Percentiles rank a stretch among this genome's conserved stretches.
Evolutionary conservation across 2,888 invertebrate genomes (phyloP).

Genomic region (Melanargia galathea): DNA sequence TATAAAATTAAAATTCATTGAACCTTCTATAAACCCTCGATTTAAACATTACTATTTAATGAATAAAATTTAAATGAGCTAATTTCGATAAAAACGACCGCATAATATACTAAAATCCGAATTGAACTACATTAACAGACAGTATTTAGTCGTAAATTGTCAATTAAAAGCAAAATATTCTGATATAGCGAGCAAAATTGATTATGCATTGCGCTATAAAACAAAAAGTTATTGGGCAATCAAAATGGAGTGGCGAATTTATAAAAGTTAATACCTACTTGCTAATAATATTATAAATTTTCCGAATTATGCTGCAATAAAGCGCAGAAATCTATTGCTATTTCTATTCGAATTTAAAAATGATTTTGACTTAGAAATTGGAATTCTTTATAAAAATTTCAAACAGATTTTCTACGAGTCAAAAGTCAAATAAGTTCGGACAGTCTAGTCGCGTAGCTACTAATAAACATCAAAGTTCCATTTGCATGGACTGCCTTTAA

Average conservation of each 20-base stretch:
- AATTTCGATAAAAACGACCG: conserved; percentile 10
- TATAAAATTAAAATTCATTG: background rate
- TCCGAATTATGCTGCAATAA: too few relatives aligned
- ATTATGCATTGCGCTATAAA: conserved; percentile 24
- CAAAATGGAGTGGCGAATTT: conserved; percentile 13
- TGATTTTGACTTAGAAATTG: too few relatives aligned
- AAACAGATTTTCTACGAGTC: too few relatives aligned
- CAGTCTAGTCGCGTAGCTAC: too few relatives aligned
- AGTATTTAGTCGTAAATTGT: conserved; percentile 30
- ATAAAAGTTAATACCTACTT: background rate
- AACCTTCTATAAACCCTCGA: background rate
- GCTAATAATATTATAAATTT: background rate
- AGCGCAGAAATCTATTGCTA: too few relatives aligned
- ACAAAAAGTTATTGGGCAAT: conserved; percentile 15
- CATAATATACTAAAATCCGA: conserved; percentile 19
- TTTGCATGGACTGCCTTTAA: too few relatives aligned
- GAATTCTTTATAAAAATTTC: too few relatives aligned
- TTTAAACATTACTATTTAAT: background rate
- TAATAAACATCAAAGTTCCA: too few relatives aligned
- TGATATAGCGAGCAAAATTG: conserved; percentile 22
- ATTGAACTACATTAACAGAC: conserved; percentile 27
- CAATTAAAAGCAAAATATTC: conserved; percentile 28
- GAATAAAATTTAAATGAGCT: conserved; percentile 10
- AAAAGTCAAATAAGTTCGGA: too few relatives aligned
- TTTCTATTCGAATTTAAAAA: too few relatives aligned